phyloP scores from a whole-genome alignment of 92 coral and sea anemone species.

The Hydrozoanthus gracilis region DNA sequence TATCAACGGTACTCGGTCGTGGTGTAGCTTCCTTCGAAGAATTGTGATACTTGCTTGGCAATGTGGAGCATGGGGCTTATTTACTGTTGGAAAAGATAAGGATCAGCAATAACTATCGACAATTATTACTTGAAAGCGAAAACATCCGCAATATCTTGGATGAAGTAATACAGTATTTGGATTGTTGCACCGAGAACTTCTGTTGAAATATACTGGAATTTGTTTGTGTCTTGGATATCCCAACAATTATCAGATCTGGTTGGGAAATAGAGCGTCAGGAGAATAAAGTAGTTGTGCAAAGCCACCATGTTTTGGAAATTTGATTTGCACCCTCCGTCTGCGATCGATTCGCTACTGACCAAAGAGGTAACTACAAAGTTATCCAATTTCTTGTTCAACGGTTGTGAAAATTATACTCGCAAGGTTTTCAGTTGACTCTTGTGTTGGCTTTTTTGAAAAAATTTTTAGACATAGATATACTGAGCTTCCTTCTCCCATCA shows the following conservation, averaged over 20 bases:
- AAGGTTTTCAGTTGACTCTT: not conserved
- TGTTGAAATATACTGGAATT: constrained; percentile 51
- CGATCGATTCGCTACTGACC: constrained; percentile 90
- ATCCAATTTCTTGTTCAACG: not conserved
- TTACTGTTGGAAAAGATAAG: constrained; percentile 35
- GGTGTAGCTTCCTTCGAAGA: constrained; percentile 10
- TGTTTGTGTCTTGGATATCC: constrained; percentile 45
- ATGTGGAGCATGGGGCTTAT: constrained; percentile 43
- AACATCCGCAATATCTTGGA: constrained; percentile 15
- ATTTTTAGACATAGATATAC: not conserved
- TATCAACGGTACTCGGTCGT: constrained; percentile 1
- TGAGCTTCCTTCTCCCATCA: not conserved
- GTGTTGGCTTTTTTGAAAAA: constrained; percentile 14
- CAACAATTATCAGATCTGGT: constrained; percentile 40
- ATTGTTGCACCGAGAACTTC: constrained; percentile 26
- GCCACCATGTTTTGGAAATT: constrained; percentile 98
- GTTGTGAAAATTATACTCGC: not conserved
- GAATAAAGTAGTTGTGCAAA: constrained; percentile 40
- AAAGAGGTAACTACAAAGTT: constrained; percentile 73
- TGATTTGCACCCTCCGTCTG: constrained; percentile 95
- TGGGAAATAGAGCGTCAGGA: constrained; percentile 46
- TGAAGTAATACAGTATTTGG: constrained; percentile 13
- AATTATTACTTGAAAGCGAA: constrained; percentile 3
- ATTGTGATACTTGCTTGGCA: constrained; percentile 14
- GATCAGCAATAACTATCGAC: constrained; percentile 31